phyloP scores from a whole-genome alignment of 2,113 vertebrate species.

The Circaetus cinerascens region DNA sequence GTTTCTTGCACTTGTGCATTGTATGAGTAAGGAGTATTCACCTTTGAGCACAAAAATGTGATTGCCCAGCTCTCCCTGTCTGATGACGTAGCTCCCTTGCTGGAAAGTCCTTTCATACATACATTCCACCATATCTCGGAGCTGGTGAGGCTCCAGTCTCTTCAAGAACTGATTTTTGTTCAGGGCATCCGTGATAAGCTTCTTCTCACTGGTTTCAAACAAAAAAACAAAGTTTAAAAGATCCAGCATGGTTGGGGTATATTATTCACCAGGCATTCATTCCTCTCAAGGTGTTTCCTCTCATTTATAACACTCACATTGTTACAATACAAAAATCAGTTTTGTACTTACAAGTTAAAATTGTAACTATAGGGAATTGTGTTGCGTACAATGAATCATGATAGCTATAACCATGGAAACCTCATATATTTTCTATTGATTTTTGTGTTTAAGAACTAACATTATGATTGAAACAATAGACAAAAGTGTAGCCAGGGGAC shows the following conservation, averaged over 20 bases:
- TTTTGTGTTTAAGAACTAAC: too few species aligned
- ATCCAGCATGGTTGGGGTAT: not conserved
- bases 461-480: too few species aligned
- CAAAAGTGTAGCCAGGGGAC: too few species aligned
- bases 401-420: too few species aligned
- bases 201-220: conserved; percentile 81
- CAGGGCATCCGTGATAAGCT: conserved; percentile 86
- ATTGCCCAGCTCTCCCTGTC: conserved; percentile 87
- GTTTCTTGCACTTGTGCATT: not conserved
- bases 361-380: too few species aligned
- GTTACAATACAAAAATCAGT: too few species aligned
- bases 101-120: conserved; percentile 90
- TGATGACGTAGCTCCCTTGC: conserved; percentile 84
- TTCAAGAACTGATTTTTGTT: conserved; percentile 92
- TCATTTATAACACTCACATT: not conserved
- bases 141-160: conserved; percentile 86
- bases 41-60: conserved; percentile 93
- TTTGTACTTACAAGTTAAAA: too few species aligned
- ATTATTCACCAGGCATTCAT: not conserved
- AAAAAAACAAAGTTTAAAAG: not conserved
- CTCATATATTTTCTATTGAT: too few species aligned
- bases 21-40: conserved; percentile 9
- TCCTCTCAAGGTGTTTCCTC: not conserved
- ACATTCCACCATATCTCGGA: conserved; percentile 92
- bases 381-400: too few species aligned